Conservation (phyloP, 2,797 vertebrate species). For the Nothura maculosa region DNA sequence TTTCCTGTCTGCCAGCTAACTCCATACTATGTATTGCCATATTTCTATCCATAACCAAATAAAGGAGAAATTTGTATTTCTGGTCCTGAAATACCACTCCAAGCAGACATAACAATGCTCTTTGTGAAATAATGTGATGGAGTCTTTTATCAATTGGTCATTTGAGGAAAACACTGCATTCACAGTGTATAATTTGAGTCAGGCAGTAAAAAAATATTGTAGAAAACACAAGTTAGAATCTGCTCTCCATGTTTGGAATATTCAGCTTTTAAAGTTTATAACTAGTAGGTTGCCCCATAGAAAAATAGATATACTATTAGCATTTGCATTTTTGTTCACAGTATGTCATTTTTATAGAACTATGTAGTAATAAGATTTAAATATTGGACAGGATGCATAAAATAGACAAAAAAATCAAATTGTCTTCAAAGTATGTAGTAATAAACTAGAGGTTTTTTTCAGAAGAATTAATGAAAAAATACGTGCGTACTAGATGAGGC, state of each 20-base stretch:
- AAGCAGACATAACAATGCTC: slow-evolving; percentile 30
- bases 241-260: neutral
- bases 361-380: neutral
- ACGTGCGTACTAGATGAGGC: neutral
- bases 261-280: neutral
- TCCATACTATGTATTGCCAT: neutral
- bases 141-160: neutral
- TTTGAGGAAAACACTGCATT: neutral
- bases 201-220: neutral
- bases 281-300: neutral
- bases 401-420: neutral
- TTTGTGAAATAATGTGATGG: neutral
- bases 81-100: slow-evolving; percentile 58
- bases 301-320: neutral
- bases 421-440: neutral
- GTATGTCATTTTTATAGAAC: neutral
- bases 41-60: slow-evolving; percentile 56
- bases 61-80: slow-evolving; percentile 67
- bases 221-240: neutral
- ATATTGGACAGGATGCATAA: neutral
- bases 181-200: neutral
- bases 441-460: neutral
- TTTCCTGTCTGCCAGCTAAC: neutral
- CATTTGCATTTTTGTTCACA: neutral
- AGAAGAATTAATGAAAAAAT: neutral